Evolutionary conservation across 2,797 vertebrate species (phyloP).

Genomic region (Eulemur coronatus): DNA sequence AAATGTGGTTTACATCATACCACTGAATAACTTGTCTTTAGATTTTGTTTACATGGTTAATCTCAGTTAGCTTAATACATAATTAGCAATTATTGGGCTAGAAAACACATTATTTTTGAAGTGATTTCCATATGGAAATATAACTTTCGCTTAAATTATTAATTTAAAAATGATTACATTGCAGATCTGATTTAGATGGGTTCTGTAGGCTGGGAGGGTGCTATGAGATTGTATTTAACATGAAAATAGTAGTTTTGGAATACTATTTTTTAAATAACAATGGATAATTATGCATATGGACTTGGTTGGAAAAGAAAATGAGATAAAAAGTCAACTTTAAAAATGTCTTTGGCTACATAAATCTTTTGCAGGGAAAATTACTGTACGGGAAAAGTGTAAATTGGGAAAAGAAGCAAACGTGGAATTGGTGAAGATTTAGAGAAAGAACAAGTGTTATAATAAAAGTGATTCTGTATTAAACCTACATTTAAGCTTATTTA

Average conservation of each 20-base stretch:
- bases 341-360: not conserved
- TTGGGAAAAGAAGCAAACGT: not conserved
- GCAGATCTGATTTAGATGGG: not conserved
- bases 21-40: not conserved
- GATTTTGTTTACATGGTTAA: not conserved
- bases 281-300: not conserved
- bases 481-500: not conserved
- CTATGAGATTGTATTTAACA: not conserved
- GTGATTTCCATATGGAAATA: constrained; percentile 62
- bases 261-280: not conserved
- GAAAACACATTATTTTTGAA: not conserved
- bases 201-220: not conserved
- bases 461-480: not conserved
- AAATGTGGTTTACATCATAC: not conserved
- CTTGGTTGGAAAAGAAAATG: not conserved
- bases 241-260: not conserved
- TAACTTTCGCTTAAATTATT: not conserved
- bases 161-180: not conserved
- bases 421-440: not conserved
- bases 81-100: not conserved
- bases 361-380: not conserved
- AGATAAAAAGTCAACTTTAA: not conserved
- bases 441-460: not conserved
- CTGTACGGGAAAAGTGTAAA: not conserved
- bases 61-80: not conserved